A percentile compares a stretch with the other conserved stretches of the same genome.
phyloP scores from a whole-genome alignment of 2,797 vertebrate genomes.

The Anas acuta region DNA sequence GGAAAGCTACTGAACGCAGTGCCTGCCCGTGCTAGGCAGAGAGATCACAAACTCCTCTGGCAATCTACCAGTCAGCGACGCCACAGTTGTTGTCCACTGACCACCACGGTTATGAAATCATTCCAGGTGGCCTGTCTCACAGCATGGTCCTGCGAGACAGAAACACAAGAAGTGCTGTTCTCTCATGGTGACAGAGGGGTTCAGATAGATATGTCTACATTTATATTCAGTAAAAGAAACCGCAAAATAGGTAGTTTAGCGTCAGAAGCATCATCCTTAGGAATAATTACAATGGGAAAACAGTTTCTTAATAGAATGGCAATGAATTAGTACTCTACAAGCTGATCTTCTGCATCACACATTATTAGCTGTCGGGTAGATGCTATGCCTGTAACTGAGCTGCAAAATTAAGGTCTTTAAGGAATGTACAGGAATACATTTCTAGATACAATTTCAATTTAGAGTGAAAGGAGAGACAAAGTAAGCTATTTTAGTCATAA shows the following conservation, averaged over 20 bases:
- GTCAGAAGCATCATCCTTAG: neutral
- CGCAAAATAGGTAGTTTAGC: neutral
- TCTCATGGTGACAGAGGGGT: neutral
- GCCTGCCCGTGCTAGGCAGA: accelerated
- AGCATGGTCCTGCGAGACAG: neutral
- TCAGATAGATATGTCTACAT: neutral
- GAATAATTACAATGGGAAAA: neutral
- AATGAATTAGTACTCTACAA: neutral
- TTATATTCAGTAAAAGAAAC: neutral
- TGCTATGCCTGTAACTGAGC: neutral
- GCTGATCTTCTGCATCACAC: neutral
- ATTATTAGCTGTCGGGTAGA: neutral
- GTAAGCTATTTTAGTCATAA: neutral
- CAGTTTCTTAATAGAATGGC: neutral
- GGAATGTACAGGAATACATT: neutral
- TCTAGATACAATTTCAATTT: neutral
- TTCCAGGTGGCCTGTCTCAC: accelerated
- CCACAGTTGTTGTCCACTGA: neutral
- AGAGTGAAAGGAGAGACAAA: neutral
- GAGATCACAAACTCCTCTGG: accelerated
- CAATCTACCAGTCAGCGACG: accelerated
- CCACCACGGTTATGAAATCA: neutral
- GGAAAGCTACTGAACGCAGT: neutral
- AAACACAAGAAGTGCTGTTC: neutral
- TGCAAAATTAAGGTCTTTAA: accelerated